Evolutionary conservation across 2,888 invertebrate species (phyloP), one percentile per base, ranked within the genome.

Genomic region (Leptogaster cylindrica): DNA sequence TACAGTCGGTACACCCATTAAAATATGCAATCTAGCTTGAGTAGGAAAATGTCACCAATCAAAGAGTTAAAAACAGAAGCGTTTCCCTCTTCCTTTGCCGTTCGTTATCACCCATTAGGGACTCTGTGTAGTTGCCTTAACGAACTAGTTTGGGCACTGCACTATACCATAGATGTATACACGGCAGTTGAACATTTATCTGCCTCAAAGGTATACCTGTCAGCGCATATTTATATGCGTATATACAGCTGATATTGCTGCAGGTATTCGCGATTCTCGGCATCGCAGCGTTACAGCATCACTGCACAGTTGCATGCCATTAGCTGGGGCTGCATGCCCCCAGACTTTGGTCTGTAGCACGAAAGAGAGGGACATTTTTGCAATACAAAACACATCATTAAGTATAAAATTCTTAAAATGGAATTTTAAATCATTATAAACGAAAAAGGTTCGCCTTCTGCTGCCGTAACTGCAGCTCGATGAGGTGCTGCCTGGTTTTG

Each of bases 371-470:
- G 51, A 51, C 51, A 65, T 65, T 65, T 51, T 61, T 65, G 65
- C 65, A 65, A 41, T 65, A 77, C 76, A 78, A 80, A 79, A 81
- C 80, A 81, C 80, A 79, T 81, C 80, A 81, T 81, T 81, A 81
- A 79, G 79, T 80, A 80, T 79, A 79, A 80, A 81, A 81, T 81
- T 80, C 79, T 81, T 79, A 79, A 81, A 81, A 81, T 80, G 80
- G 80, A 81, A 81, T 81, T 81, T 81, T 79, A 80, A 81, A 81
- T 77, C 76, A 77, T 77, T 77, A 77, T 74, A 73, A 71, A 51
- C 27, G 65, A 51, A 65, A 65, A 65, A 28, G 51, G 39, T 23
- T 41, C 39, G 65, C 65, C 52, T 52, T 52, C 41, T 65, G 65
- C 27, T 39, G 36, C 25, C 33, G 14, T 50, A 51, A 65, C 65